These are phyloP conservation scores for Drosophila macrospina DNA, from an alignment of 2,888 invertebrate genomes.

Conservation along the genomic window DNA sequence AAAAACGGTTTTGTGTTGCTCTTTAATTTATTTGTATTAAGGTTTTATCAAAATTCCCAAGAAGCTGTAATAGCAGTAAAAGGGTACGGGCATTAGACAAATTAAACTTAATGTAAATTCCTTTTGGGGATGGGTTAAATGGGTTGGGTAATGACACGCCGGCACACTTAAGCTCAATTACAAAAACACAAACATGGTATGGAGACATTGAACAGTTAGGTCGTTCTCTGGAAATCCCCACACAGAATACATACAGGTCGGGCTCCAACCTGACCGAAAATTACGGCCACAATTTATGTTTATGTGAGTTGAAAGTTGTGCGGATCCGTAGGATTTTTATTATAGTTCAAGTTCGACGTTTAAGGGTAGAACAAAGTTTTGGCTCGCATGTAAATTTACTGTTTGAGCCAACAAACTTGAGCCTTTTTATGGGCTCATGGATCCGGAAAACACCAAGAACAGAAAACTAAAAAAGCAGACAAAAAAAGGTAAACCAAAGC, in stretches of 20 bases:
- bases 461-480: conserved; percentile 22
- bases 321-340: conserved; percentile 66
- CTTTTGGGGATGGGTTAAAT: conserved; percentile 26
- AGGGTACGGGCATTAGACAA: conserved; percentile 67
- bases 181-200: conserved; percentile 39
- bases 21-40: conserved; percentile 44
- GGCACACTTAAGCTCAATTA: conserved; percentile 61
- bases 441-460: conserved; percentile 6
- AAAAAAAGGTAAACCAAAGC: conserved; percentile 45
- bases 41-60: conserved; percentile 18
- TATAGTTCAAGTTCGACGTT: conserved; percentile 75
- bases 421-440: conserved; percentile 57
- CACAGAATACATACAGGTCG: conserved; percentile 14
- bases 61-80: conserved; percentile 27
- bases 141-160: conserved; percentile 32
- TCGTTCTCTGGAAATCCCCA: conserved; percentile 12
- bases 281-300: conserved; percentile 81
- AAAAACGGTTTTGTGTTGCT: conserved; percentile 33
- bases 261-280: conserved; percentile 69
- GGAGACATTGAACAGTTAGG: conserved; percentile 43
- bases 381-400: conserved; percentile 69
- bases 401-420: conserved; percentile 54
- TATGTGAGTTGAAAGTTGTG: conserved; percentile 75
- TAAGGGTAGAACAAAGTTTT: conserved; percentile 48
- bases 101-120: conserved; percentile 73